phyloP scores from a whole-genome alignment of 2,888 invertebrate genomes.

The Cepaea hortensis region DNA sequence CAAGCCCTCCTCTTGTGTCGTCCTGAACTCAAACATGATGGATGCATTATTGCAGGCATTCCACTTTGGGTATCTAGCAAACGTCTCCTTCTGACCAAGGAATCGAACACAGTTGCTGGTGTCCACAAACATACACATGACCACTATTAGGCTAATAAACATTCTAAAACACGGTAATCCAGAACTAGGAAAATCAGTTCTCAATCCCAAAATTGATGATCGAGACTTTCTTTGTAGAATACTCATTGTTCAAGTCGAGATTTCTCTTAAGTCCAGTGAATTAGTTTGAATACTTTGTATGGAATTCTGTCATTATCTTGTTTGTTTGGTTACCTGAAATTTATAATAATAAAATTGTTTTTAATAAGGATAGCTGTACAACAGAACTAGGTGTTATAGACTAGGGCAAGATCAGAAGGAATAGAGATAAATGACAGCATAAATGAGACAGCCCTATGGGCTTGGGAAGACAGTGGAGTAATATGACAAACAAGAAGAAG shows the following conservation, averaged over 20 bases:
- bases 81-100: constrained; percentile 59
- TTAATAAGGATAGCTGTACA: too few relatives aligned
- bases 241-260: neutral
- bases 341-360: too few relatives aligned
- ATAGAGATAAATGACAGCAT: too few relatives aligned
- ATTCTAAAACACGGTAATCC: constrained; percentile 7
- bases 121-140: constrained; percentile 3
- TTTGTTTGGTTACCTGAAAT: neutral
- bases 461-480: too few relatives aligned
- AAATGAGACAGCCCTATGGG: too few relatives aligned
- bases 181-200: neutral
- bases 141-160: neutral
- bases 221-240: neutral
- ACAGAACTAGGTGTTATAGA: too few relatives aligned
- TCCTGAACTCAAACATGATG: constrained; percentile 72
- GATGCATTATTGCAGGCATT: constrained; percentile 72
- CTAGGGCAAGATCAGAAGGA: too few relatives aligned
- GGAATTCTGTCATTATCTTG: neutral
- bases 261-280: neutral
- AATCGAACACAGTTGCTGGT: constrained; percentile 52
- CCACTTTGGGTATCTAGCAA: constrained; percentile 73
- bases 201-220: neutral
- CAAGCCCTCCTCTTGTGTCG: constrained; percentile 56
- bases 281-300: neutral
- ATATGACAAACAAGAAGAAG: too few relatives aligned